Evolutionary conservation across 2,888 invertebrate species (phyloP).

Genomic region (Apamea sordens): DNA sequence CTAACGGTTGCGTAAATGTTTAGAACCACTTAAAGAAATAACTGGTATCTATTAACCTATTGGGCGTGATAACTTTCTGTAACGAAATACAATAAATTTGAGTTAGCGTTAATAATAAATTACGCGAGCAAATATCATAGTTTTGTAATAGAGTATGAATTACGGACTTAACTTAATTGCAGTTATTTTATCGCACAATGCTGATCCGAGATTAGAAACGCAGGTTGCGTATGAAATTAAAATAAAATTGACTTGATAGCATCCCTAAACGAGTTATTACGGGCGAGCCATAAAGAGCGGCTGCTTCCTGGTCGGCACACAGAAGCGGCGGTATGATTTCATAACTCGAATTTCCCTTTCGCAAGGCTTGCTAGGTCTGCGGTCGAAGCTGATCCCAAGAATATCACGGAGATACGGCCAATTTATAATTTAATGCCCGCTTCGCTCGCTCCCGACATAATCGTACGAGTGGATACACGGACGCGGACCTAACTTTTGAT

Average conservation of each 20-base stretch:
- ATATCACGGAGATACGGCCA: slow-evolving; percentile 70
- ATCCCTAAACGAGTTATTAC: slow-evolving; percentile 81
- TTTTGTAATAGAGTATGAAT: slow-evolving; percentile 46
- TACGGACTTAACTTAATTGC: slow-evolving; percentile 38
- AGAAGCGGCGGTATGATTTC: slow-evolving; percentile 84
- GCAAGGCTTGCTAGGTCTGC: slow-evolving; percentile 74
- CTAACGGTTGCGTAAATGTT: slow-evolving; percentile 41
- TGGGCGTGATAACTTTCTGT: slow-evolving; percentile 47
- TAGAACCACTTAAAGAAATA: slow-evolving; percentile 52
- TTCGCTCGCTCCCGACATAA: slow-evolving; percentile 60
- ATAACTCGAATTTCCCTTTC: slow-evolving; percentile 87
- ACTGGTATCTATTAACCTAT: slow-evolving; percentile 51
- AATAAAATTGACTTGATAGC: slow-evolving; percentile 76
- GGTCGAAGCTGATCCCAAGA: slow-evolving; percentile 71
- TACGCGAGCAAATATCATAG: slow-evolving; percentile 35
- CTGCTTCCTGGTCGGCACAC: slow-evolving; percentile 79
- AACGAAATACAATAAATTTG: slow-evolving; percentile 42
- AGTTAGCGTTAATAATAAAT: slow-evolving; percentile 45
- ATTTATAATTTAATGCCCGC: slow-evolving; percentile 72
- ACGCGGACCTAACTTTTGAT: slow-evolving; percentile 65
- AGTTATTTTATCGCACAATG: slow-evolving; percentile 59
- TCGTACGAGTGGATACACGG: slow-evolving; percentile 48
- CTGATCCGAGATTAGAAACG: slow-evolving; percentile 58
- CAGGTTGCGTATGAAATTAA: slow-evolving; percentile 72
- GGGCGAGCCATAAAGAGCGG: slow-evolving; percentile 76